These are phyloP conservation scores for Laticauda laticaudata DNA, from an alignment of 2,113 vertebrate genomes.

Conservation along the genomic window DNA sequence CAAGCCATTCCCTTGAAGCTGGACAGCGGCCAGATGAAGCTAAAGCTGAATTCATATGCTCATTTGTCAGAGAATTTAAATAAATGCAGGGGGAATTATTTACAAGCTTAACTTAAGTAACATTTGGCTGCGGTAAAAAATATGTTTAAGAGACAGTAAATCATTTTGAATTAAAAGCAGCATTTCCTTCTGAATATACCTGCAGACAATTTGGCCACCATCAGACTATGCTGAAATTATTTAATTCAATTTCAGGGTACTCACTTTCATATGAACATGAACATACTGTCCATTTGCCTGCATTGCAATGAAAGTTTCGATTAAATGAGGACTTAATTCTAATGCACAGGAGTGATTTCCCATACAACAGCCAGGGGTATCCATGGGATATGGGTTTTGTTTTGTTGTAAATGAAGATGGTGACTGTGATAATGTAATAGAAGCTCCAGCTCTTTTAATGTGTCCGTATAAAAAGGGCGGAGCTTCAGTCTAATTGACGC, in stretches of 20 bases:
- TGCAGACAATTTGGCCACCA: background rate
- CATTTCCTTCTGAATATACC: background rate
- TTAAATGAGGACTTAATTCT: background rate
- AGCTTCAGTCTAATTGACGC: background rate
- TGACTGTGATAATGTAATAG: background rate
- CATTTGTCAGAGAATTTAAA: background rate
- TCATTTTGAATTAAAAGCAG: background rate
- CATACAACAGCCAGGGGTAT: background rate
- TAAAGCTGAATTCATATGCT: background rate
- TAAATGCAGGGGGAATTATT: background rate
- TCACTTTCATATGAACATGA: background rate
- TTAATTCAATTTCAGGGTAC: background rate
- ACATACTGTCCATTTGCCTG: background rate
- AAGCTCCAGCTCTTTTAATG: background rate
- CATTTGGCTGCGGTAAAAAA: background rate
- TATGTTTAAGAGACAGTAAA: background rate
- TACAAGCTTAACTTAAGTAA: background rate
- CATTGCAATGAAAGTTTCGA: background rate
- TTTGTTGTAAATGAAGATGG: background rate
- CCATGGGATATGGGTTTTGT: background rate
- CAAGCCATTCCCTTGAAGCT: background rate
- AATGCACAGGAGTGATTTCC: background rate
- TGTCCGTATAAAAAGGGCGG: background rate
- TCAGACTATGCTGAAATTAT: background rate
- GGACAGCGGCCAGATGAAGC: background rate